Evolutionary conservation across 2,113 vertebrate genomes (phyloP).

Genomic region (Malurus alboscapulatus): DNA sequence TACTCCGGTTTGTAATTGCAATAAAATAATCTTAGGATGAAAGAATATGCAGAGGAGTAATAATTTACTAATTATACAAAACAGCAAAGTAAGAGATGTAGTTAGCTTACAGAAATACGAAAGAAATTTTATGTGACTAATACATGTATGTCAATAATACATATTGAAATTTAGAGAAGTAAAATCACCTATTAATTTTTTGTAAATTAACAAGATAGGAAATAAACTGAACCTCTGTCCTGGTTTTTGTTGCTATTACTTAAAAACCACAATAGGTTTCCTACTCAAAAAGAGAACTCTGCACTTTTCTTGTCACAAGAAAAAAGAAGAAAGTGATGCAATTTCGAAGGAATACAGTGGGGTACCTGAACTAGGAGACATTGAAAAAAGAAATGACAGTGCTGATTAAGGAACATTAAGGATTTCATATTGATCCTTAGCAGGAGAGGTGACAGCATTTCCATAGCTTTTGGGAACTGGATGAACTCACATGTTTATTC

Average conservation of each 20-base stretch:
- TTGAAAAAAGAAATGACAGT: background rate
- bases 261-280: background rate
- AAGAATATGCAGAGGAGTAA: background rate
- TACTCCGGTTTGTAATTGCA: background rate
- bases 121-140: background rate
- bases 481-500: background rate
- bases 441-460: background rate
- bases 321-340: background rate
- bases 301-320: background rate
- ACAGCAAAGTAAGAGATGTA: background rate
- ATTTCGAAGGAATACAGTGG: background rate
- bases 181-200: background rate
- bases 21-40: background rate
- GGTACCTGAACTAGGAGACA: background rate
- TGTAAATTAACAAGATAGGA: background rate
- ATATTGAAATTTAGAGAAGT: background rate
- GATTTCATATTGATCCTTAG: background rate
- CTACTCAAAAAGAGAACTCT: background rate
- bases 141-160: background rate
- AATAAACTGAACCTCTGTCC: background rate
- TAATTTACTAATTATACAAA: background rate
- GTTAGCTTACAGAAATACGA: background rate
- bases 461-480: background rate
- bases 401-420: background rate
- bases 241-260: background rate